phyloP scores from a whole-genome alignment of 2,113 vertebrate species.

The Oostethus manadensis region DNA sequence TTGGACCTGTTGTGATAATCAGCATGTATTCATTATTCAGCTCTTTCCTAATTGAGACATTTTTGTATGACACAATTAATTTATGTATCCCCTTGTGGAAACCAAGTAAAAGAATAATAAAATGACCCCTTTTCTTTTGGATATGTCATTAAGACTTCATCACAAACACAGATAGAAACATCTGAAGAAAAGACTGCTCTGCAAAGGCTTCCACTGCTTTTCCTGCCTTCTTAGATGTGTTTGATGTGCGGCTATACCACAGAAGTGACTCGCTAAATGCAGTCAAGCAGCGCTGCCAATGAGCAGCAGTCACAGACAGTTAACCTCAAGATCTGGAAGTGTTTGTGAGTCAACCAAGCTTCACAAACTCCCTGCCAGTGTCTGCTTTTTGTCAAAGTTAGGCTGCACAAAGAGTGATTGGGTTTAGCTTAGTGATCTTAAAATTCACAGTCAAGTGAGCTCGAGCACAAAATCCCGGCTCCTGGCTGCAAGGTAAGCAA shows the following conservation, averaged over 20 bases:
- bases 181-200: neutral
- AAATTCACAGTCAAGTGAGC: conserved; percentile 26
- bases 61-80: conserved; percentile 3
- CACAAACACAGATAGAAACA: neutral
- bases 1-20: neutral
- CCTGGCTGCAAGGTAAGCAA: conserved; percentile 48
- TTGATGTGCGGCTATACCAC: conserved; percentile 22
- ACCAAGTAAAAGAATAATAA: neutral
- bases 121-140: neutral
- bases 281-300: conserved; percentile 55
- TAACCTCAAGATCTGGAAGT: conserved; percentile 73
- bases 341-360: conserved; percentile 64
- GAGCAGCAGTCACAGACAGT: conserved; percentile 71
- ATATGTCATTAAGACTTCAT: neutral
- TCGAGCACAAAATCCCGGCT: conserved; percentile 4
- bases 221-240: conserved; percentile 6
- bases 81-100: neutral
- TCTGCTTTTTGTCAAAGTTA: conserved; percentile 51
- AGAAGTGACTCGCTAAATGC: conserved; percentile 38
- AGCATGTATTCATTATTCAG: conserved; percentile 3
- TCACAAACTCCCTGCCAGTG: conserved; percentile 50
- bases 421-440: conserved; percentile 11
- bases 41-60: conserved; percentile 3
- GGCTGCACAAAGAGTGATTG: conserved; percentile 33
- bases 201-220: neutral